Base-by-base conservation (phyloP, 2,888 invertebrate genomes). In the Acrobasis repandana region DNA sequence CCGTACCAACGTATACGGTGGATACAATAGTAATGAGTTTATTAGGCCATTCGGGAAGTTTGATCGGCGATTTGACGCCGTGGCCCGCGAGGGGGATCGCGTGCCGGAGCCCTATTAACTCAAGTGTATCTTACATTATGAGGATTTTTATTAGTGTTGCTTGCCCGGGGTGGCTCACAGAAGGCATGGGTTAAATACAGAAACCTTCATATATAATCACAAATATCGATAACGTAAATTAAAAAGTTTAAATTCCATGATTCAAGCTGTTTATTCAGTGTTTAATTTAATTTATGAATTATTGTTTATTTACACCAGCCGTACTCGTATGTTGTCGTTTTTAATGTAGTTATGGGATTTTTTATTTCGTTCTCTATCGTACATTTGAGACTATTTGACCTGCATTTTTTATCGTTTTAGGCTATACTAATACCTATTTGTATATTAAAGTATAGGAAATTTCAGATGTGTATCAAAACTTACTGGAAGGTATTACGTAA, bases 181-280 rank as follows among this genome's bases (percentile, higher is more conserved):
- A 54, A 68, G 69, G 67, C 67, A 52, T 15, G 38, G 51, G 54
- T 38, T 54, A 16, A 38, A 54, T 54, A 43, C 14, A 50, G 8
- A 3, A 28, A 14, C 28, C 28, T 14, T 28, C 14, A 14, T 14
- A 20, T 33, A 8, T 33, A 49, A 14, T 50, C 50, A 18, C 33
- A 50, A 28, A 14, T 28, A 28, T 14, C 14, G 11, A 28, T 50
- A 20, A 20, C 20, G 28, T 33, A 20, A 50, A 50, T 50, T 28
- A 28, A 50, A 50, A 20, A 16, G 16, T 9, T 48, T 28, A 28
- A 28, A 28, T 28, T 28, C 28, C 28, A 28, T 28, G 28, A 28
- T 28, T 20, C 28, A 28, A 28, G 6, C 28, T 28, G 28, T 28
- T 28, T 28, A 20, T 20, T 20, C 20, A 28, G 8, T 5, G 28